Percentiles rank a stretch among this genome's conserved stretches.
Evolutionary conservation across 2,113 vertebrate species (phyloP).

Genomic region (Trematomus loennbergii): DNA sequence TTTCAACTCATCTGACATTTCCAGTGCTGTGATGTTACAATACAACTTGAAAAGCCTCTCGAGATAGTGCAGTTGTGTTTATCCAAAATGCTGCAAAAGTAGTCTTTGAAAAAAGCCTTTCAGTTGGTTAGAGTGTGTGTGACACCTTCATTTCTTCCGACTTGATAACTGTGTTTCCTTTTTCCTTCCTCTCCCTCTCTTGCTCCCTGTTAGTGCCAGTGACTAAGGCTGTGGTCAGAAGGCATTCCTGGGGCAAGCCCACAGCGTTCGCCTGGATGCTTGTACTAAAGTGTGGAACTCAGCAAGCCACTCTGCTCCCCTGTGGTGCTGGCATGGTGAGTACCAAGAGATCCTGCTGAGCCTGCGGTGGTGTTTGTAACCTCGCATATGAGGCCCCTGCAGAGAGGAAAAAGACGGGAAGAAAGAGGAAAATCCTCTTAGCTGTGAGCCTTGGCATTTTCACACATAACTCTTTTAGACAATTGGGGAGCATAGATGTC

Average conservation of each 20-base stretch:
- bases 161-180: constrained; percentile 53
- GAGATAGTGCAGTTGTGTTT: not conserved
- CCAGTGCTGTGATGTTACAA: constrained; percentile 14
- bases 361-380: constrained; percentile 78
- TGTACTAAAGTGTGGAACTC: constrained; percentile 74
- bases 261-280: constrained; percentile 70
- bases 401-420: constrained; percentile 34
- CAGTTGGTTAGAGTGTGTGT: not conserved
- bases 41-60: constrained; percentile 2
- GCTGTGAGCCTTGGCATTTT: constrained; percentile 40
- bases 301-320: constrained; percentile 74
- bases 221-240: constrained; percentile 73
- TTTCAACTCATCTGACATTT: constrained; percentile 15
- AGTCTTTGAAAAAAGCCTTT: constrained; percentile 6
- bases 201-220: constrained; percentile 59
- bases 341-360: constrained; percentile 78
- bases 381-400: constrained; percentile 51
- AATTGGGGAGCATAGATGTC: constrained; percentile 55
- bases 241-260: constrained; percentile 80
- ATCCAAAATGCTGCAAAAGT: constrained; percentile 2
- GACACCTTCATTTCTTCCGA: constrained; percentile 27
- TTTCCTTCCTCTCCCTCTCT: constrained; percentile 43
- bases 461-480: constrained; percentile 59
- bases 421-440: constrained; percentile 41
- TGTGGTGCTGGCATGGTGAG: constrained; percentile 78